These are phyloP conservation scores for Taurulus bubalis DNA, from an alignment of 2,113 vertebrate species.

Conservation along the genomic window DNA sequence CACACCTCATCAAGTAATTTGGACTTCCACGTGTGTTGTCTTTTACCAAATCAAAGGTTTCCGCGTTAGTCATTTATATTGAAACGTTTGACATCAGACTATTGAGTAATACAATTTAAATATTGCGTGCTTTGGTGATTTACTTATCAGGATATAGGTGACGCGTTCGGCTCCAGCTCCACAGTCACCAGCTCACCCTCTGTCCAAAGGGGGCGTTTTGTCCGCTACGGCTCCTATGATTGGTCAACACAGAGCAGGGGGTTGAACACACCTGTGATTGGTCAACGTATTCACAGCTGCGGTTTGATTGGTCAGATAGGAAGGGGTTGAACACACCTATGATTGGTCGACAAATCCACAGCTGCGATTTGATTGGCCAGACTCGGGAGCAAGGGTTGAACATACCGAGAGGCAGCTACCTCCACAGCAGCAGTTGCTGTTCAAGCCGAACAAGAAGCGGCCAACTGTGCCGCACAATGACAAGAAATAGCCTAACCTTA, in stretches of 20 bases:
- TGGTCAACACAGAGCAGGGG: slow-evolving; percentile 28
- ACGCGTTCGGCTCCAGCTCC: slow-evolving; percentile 72
- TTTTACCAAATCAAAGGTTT: not conserved
- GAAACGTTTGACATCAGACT: not conserved
- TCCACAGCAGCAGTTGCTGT: slow-evolving; percentile 57
- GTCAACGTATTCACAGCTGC: not conserved
- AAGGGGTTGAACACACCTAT: not conserved
- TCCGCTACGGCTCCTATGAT: slow-evolving; percentile 45
- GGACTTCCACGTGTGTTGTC: not conserved
- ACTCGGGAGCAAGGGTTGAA: slow-evolving; percentile 20
- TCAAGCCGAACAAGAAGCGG: slow-evolving; percentile 37
- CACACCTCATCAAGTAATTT: not conserved
- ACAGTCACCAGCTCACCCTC: slow-evolving; percentile 59
- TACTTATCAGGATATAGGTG: slow-evolving; percentile 57
- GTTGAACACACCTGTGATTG: slow-evolving; percentile 69
- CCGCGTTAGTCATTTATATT: rapidly evolving
- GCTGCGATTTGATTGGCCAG: slow-evolving; percentile 52
- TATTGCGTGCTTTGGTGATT: slow-evolving; percentile 15
- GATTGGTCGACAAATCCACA: slow-evolving; percentile 63
- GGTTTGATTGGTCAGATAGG: no score
- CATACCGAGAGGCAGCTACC: slow-evolving; percentile 33
- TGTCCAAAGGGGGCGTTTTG: slow-evolving; percentile 11
- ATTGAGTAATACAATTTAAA: slow-evolving; percentile 26
- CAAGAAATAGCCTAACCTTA: slow-evolving; percentile 8
- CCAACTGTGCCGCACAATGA: slow-evolving; percentile 40